phyloP scores from a whole-genome alignment of 2,888 invertebrate genomes.

The Geotrupes spiniger region DNA sequence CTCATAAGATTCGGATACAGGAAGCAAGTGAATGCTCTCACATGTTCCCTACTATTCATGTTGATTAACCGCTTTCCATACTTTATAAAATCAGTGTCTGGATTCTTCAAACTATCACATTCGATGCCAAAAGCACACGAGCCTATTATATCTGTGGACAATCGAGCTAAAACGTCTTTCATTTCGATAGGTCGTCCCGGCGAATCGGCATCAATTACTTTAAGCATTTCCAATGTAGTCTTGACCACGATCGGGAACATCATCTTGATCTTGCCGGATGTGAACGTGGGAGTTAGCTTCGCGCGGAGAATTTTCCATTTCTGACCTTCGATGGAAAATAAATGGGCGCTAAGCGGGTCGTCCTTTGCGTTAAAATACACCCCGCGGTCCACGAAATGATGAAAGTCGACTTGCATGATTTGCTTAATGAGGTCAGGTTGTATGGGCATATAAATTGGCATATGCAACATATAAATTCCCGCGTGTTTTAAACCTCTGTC shows the following conservation, averaged over 20 bases:
- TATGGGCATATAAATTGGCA: slow-evolving; percentile 50
- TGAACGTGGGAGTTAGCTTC: slow-evolving; percentile 62
- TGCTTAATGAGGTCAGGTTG: slow-evolving; percentile 50
- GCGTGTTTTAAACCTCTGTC: slow-evolving; percentile 39
- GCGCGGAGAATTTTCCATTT: slow-evolving; percentile 59
- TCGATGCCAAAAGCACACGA: slow-evolving; percentile 58
- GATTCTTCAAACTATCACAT: slow-evolving; percentile 54
- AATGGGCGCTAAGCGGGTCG: slow-evolving; percentile 56
- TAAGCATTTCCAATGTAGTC: slow-evolving; percentile 52
- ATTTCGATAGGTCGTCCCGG: slow-evolving; percentile 23
- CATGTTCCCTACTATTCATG: slow-evolving; percentile 20
- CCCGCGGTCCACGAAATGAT: slow-evolving; percentile 60
- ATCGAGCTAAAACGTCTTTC: slow-evolving; percentile 54
- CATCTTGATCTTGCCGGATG: slow-evolving; percentile 60
- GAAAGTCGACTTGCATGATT: slow-evolving; percentile 57
- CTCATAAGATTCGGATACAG: slow-evolving; percentile 31
- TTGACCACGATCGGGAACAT: slow-evolving; percentile 58
- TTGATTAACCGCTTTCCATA: slow-evolving; percentile 26
- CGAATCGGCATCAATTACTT: slow-evolving; percentile 34
- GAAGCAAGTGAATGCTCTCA: slow-evolving; percentile 24
- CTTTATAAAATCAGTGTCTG: slow-evolving; percentile 50
- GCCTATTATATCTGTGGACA: slow-evolving; percentile 58
- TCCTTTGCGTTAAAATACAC: slow-evolving; percentile 55
- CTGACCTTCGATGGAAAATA: slow-evolving; percentile 55
- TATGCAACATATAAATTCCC: slow-evolving; percentile 53